These are phyloP conservation scores for Philaenus spumarius DNA, from an alignment of 1,140 invertebrate species.

Conservation along the genomic window DNA sequence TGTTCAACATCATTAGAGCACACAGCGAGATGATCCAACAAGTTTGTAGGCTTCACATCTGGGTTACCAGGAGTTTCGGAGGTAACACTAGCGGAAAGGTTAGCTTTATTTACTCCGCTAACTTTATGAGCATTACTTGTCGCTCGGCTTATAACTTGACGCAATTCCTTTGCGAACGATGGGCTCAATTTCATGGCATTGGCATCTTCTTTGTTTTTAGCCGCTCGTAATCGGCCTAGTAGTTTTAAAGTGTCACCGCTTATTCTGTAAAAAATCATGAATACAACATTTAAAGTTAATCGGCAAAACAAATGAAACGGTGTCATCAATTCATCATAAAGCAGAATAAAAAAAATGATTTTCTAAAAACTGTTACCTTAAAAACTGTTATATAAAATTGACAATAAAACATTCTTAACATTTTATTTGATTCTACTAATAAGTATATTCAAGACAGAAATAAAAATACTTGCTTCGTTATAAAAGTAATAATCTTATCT, in stretches of 20 bases:
- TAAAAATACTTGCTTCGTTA: too few species aligned
- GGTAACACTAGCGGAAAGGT: background rate
- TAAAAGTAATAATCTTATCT: too few species aligned
- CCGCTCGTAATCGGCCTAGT: slow-evolving; percentile 19
- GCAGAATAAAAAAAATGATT: too few species aligned
- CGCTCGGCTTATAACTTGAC: background rate
- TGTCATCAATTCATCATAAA: too few species aligned
- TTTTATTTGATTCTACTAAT: too few species aligned
- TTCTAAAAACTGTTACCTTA: too few species aligned
- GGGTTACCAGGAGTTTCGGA: background rate
- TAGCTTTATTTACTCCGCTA: background rate
- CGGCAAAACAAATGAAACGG: too few species aligned
- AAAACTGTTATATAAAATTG: too few species aligned
- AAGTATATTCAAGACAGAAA: too few species aligned
- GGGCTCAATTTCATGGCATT: background rate
- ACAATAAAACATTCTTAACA: too few species aligned
- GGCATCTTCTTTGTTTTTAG: background rate
- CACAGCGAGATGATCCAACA: slow-evolving; percentile 14
- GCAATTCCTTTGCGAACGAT: background rate
- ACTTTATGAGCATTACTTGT: background rate
- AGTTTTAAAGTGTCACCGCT: slow-evolving; percentile 15
- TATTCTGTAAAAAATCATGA: background rate
- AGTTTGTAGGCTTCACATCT: slow-evolving; percentile 7
- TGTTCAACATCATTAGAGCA: slow-evolving; percentile 1
- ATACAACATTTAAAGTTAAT: too few species aligned